Base-by-base conservation (phyloP, 2,888 invertebrate genomes). In the Platycheirus rosarum region DNA sequence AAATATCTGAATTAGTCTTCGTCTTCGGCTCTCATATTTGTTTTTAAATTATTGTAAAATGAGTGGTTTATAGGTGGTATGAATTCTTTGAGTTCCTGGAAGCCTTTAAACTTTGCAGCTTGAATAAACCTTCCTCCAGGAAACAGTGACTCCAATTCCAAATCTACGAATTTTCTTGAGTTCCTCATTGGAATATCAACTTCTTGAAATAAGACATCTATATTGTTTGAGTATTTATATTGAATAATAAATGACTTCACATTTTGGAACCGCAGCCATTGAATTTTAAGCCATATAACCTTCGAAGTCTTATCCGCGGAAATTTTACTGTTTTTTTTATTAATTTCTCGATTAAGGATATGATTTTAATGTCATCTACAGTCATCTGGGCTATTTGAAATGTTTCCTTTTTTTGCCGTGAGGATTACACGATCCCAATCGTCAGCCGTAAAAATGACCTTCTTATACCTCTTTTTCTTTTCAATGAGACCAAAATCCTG, bases 261-360 rank as follows among this genome's bases (percentile, higher is more conserved):
- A 42, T 70, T 62, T 57, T n/a, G n/a, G n/a, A n/a, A n/a, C n/a
- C n/a, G n/a, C n/a, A n/a, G n/a, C n/a, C n/a, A n/a, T n/a, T n/a
- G 69, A 35, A 77, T 70, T 42, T 78, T 78, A 42, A 71, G 37
- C 68, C 40, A 78, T 46, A 40, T 35, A 29, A 32, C 16, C 40
- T 51, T 20, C 7, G 35, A 49, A 11, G 53, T 62, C 49, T 82
- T 73, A 16, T 75, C 51, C 29, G 49, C 46, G 18, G 60, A 80
- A 40, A 75, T 66, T 75, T 80, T 80, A 48, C 71, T 71, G 68
- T 76, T 82, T 60, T 65, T 75, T 37, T n/a, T n/a, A 80, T 60
- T 66, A 75, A 51, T 75, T 74, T 65, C 35, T 80, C 63, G 20
- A 48, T 55, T 55, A 37, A 44, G 32, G 51, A 46, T 42, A 37